Evolutionary conservation across 2,113 vertebrate genomes (phyloP), one percentile per base, ranked within the genome.

Genomic region (Podocnemis expansa): DNA sequence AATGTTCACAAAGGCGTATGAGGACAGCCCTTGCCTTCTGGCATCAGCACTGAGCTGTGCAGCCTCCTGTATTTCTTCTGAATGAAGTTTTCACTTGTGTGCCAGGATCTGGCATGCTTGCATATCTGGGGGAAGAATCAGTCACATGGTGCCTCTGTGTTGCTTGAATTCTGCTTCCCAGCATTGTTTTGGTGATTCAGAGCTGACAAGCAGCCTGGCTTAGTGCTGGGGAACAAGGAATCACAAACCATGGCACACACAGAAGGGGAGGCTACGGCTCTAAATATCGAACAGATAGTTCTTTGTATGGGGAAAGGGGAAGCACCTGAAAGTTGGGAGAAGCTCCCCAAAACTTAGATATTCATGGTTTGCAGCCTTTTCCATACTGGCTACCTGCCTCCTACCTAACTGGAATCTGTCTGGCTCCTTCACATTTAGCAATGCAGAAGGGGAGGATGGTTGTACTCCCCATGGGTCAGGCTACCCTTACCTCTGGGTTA

Each of bases 381-480:
- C 17, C 4, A 73, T 31, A 1, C n/a, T 21, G 58, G 13, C 63
- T 2, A 6, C 89, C 89, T 29, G 82, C n/a, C 76, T 82, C 31
- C 54, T 0, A 0, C 38, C 21, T 25, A 3, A 16, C 79, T 56
- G 56, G 56, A 81, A 0, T 14, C 34, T 73, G 13, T 1, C 0
- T 82, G n/a, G 82, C 84, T 29, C 60, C 25, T 29, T 58, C 27
- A 45, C 17, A 29, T 13, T 17, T 79, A 67, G 60, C 60, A n/a
- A 67, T 67, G 5, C n/a, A 34, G 60, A n/a, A n/a, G 76, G 9
- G 6, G 2, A 8, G 41, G n/a, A 22, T 0, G 3, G 56, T 85
- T 63, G 10, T 8, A 38, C 43, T 25, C 10, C 10, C 10, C 60
- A 19, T 67, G 60, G 60, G 4, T 34, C 16, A n/a, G 34, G 63